Percentiles rank a stretch among this genome's conserved stretches.
Conservation (phyloP, 2,113 vertebrate species). For the Takifugu flavidus region DNA sequence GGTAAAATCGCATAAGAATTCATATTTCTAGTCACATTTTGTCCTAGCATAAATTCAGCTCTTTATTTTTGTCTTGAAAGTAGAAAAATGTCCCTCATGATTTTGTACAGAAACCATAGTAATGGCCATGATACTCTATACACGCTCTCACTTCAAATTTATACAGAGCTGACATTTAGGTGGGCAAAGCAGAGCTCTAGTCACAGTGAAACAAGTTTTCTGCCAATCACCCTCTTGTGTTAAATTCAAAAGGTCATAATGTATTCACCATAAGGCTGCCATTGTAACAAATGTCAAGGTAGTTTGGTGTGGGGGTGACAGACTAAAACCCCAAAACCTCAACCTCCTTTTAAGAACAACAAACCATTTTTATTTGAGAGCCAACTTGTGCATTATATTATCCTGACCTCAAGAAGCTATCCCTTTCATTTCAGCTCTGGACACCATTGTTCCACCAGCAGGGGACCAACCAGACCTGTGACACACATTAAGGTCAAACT, state of each 20-base stretch:
- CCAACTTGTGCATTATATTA: constrained; percentile 53
- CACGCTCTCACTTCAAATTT: constrained; percentile 24
- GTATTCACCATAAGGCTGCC: constrained; percentile 48
- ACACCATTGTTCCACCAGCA: constrained; percentile 52
- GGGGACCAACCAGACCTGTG: constrained; percentile 48
- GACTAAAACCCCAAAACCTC: constrained; percentile 67
- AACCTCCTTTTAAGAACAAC: constrained; percentile 69
- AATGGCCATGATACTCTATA: constrained; percentile 8
- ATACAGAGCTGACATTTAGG: constrained; percentile 57
- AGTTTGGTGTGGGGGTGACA: constrained; percentile 59
- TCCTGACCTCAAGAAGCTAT: constrained; percentile 68
- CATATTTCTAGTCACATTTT: neutral
- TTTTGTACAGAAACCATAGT: constrained; percentile 1
- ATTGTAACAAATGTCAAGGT: constrained; percentile 57
- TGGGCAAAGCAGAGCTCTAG: constrained; percentile 41
- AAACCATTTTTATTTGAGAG: constrained; percentile 69
- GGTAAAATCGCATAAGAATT: too few relatives aligned
- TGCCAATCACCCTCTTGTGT: constrained; percentile 59
- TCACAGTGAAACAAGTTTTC: constrained; percentile 53
- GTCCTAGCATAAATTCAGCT: constrained; percentile 17
- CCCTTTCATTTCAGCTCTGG: constrained; percentile 49
- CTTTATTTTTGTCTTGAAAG: constrained; percentile 17
- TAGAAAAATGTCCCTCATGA: neutral
- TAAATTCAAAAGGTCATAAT: constrained; percentile 61
- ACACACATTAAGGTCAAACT: constrained; percentile 49